Conservation (phyloP, 1,140 invertebrate genomes). For the Brachionus rubens region DNA sequence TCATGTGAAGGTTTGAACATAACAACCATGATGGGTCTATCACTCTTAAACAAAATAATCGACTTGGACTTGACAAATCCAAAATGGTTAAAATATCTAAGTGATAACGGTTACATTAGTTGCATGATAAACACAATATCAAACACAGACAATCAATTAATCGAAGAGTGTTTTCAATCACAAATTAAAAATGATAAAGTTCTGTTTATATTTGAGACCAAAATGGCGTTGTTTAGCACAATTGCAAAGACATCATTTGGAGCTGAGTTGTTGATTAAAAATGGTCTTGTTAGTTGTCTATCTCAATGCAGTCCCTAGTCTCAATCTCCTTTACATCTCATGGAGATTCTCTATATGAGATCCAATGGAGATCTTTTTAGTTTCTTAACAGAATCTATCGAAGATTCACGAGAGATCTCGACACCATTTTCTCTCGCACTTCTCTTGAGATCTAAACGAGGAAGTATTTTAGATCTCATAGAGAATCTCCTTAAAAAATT, state of each 20-base stretch:
- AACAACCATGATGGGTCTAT: constrained; percentile 40
- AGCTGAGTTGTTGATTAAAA: constrained; percentile 17
- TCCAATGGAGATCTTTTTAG: no score
- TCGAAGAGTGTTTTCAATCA: constrained; percentile 18
- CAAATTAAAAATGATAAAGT: constrained; percentile 40
- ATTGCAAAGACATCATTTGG: not conserved
- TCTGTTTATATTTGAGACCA: constrained; percentile 35
- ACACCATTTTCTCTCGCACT: no score
- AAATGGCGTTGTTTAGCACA: constrained; percentile 10
- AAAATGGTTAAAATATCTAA: constrained; percentile 34
- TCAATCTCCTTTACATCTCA: no score
- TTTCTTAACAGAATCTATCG: no score
- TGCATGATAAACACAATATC: constrained; percentile 35
- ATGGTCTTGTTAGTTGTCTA: not conserved
- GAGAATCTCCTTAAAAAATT: no score
- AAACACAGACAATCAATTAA: constrained; percentile 2
- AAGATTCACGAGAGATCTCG: no score
- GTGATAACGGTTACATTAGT: constrained; percentile 27
- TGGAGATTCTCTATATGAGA: no score
- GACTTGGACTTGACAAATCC: not conserved
- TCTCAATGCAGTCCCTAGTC: constrained; percentile 3
- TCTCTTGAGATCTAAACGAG: no score
- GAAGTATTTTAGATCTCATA: no score
- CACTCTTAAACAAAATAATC: constrained; percentile 16
- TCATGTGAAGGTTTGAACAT: constrained; percentile 44